A percentile compares a stretch with the other conserved stretches of the same genome.
Conservation (phyloP, 2,888 invertebrate species). For the Acrobasis repandana region DNA sequence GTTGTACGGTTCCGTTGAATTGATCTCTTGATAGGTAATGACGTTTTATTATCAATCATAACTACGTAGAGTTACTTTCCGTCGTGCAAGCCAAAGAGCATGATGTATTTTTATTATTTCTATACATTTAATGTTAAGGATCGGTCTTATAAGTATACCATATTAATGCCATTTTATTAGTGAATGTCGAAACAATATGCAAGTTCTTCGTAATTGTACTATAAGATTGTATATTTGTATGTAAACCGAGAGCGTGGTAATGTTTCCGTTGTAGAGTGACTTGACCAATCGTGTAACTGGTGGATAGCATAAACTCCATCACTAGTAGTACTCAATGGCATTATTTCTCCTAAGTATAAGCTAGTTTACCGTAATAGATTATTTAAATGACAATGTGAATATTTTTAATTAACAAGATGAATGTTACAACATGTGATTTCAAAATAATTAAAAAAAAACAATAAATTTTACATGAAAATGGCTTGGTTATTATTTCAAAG, state of each 20-base stretch:
- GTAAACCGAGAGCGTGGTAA: slow-evolving; percentile 68
- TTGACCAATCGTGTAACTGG: slow-evolving; percentile 78
- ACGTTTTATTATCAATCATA: slow-evolving; percentile 62
- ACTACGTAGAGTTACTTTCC: slow-evolving; percentile 66
- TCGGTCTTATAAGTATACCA: slow-evolving; percentile 73
- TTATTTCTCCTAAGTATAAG: slow-evolving; percentile 80
- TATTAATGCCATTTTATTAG: slow-evolving; percentile 80
- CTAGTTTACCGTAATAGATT: slow-evolving; percentile 84
- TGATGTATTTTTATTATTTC: slow-evolving; percentile 80
- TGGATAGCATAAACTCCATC: slow-evolving; percentile 59
- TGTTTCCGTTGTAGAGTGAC: slow-evolving; percentile 72
- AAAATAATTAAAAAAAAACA: slow-evolving; percentile 85
- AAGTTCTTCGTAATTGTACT: slow-evolving; percentile 73
- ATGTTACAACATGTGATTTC: slow-evolving; percentile 84
- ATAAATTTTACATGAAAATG: slow-evolving; percentile 82
- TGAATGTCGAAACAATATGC: slow-evolving; percentile 72
- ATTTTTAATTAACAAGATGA: slow-evolving; percentile 86
- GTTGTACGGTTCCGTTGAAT: slow-evolving; percentile 63
- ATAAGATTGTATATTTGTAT: slow-evolving; percentile 81
- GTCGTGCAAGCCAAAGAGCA: slow-evolving; percentile 83
- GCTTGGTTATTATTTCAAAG: slow-evolving; percentile 39
- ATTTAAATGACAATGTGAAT: slow-evolving; percentile 86
- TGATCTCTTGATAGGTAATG: slow-evolving; percentile 75
- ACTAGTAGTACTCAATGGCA: slow-evolving; percentile 77
- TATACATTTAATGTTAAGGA: slow-evolving; percentile 74